These are phyloP conservation scores for Champsocephalus esox DNA, from an alignment of 2,797 vertebrate species.

Conservation along the genomic window DNA sequence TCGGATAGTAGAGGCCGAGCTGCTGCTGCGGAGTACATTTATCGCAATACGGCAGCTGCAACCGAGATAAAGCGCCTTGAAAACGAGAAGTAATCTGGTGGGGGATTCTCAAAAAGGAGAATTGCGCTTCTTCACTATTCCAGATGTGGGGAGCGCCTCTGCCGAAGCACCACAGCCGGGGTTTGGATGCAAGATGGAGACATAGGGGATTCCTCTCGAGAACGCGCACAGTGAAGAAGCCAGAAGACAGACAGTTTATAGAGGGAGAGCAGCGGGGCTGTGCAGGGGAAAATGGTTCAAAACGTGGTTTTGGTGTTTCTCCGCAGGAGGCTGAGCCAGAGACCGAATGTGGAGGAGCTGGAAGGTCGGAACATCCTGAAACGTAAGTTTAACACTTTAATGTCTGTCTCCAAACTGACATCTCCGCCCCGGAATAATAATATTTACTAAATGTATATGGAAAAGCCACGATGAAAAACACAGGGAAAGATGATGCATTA, in stretches of 20 bases:
- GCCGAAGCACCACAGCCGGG: constrained; percentile 78
- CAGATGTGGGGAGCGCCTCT: constrained; percentile 84
- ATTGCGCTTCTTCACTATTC: constrained; percentile 44
- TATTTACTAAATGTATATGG: not conserved
- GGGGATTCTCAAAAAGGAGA: constrained; percentile 34
- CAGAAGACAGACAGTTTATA: constrained; percentile 59
- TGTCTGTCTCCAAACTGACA: not conserved
- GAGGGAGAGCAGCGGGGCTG: not conserved
- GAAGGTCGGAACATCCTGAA: constrained; percentile 98
- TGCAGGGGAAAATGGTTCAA: constrained; percentile 89
- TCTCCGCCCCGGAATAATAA: not conserved
- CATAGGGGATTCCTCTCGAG: constrained; percentile 78
- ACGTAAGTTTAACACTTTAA: constrained; percentile 87
- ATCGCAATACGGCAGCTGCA: not conserved
- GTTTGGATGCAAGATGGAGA: constrained; percentile 84
- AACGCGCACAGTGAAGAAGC: constrained; percentile 69
- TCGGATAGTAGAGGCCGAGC: constrained; percentile 27
- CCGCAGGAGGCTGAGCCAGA: constrained; percentile 98
- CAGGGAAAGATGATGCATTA: constrained; percentile 10
- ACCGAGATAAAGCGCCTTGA: constrained; percentile 39
- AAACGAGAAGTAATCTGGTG: constrained; percentile 10
- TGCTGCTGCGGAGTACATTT: not conserved
- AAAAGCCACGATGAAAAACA: not conserved
- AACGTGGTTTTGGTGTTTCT: constrained; percentile 96
- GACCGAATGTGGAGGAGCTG: constrained; percentile 97